Evolutionary conservation across 2,888 invertebrate species (phyloP), one percentile per base, ranked within the genome.

Genomic region (Drosophila villosipedis): DNA sequence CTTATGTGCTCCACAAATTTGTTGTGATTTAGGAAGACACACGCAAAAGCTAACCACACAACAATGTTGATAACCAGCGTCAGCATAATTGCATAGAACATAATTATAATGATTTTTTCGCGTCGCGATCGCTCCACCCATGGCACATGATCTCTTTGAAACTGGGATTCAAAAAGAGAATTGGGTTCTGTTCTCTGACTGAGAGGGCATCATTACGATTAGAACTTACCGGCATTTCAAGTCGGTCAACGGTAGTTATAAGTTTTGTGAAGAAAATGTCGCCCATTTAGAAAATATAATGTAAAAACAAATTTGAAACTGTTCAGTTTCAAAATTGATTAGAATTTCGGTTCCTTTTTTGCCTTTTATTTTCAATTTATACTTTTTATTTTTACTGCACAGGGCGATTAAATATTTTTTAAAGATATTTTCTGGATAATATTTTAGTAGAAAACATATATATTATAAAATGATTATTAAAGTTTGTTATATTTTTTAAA

Each of bases 81-180:
- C 10, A 82, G 31, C 19, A 64, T 33, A 7, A 73, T 19, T 0
- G 12, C 4, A 25, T 58, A 68, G 68, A 76, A 81, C 1, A 52
- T 2, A 7, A 73, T 43, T 7, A 75, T 75, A 28, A 75, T 57
- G 4, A 55, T 6, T 59, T 81, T 78, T 12, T 88, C 72, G 1
- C 76, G 65, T 2, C 52, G 49, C 25, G 52, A 30, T 2, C 75
- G 76, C 19, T 68, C 57, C 1, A 3, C 39, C 82, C 77, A 87
- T 28, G 82, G 66, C 47, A 54, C n/a, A 39, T 41, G 60, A 10
- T 64, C 22, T 6, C n/a, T 19, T 28, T 41, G 55, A 14, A 62
- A 55, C 78, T 67, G 62, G 25, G 3, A 16, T 37, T 39, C n/a
- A 30, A 30, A 39, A 28, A 14, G 39, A n/a, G 30, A 28, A 7